phyloP scores from a whole-genome alignment of 1,140 invertebrate species.

The Oppia nitens region DNA sequence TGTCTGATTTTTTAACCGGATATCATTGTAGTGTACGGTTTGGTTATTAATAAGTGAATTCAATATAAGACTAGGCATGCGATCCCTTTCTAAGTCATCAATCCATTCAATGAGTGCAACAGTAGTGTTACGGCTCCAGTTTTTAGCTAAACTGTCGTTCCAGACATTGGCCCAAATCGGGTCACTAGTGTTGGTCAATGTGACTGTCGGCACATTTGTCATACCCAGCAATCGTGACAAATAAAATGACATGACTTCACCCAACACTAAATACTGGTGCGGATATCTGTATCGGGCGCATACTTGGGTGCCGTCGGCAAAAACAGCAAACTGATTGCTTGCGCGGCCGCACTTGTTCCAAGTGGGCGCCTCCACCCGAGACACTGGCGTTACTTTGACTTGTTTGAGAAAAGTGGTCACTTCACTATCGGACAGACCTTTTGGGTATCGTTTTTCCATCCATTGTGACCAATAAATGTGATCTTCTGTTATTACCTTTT shows the following conservation, averaged over 20 bases:
- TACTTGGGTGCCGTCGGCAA: constrained; percentile 22
- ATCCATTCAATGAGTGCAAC: constrained; percentile 30
- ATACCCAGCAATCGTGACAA: constrained; percentile 26
- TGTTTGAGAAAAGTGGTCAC: not conserved
- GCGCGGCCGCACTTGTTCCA: constrained; percentile 29
- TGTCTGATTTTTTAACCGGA: constrained; percentile 15
- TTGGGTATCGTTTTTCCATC: not conserved
- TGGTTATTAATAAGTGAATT: constrained; percentile 4
- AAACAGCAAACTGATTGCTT: constrained; percentile 25
- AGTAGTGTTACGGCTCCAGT: constrained; percentile 24
- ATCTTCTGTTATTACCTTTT: not conserved
- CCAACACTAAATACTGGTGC: constrained; percentile 25
- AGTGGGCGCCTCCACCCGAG: constrained; percentile 18
- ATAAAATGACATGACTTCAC: constrained; percentile 30
- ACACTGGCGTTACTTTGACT: not conserved
- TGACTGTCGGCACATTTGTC: constrained; percentile 27
- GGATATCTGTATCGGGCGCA: constrained; percentile 28
- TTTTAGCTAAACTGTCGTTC: constrained; percentile 12
- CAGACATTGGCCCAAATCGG: constrained; percentile 23
- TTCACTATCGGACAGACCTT: constrained; percentile 12
- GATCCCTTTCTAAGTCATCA: constrained; percentile 23
- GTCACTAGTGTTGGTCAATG: constrained; percentile 23
- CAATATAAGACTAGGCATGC: constrained; percentile 14
- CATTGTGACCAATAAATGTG: not conserved
- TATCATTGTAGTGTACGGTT: constrained; percentile 5